Evolutionary conservation across 2,888 invertebrate species (phyloP).

Genomic region (Hemithea aestivaria): DNA sequence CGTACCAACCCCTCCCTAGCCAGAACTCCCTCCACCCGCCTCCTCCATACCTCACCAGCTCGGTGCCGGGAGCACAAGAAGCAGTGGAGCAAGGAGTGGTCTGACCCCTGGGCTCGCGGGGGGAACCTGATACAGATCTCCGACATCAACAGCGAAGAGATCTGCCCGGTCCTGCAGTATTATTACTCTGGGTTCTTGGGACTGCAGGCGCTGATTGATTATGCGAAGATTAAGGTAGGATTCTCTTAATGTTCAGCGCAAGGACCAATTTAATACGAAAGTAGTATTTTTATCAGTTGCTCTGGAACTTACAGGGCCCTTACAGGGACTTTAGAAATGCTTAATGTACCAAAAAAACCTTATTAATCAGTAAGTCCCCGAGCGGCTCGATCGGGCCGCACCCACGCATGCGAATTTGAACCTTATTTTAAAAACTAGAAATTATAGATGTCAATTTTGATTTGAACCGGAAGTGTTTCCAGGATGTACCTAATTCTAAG

Average conservation of each 20-base stretch:
- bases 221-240: conserved; percentile 83
- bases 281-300: too few relatives aligned
- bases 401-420: too few relatives aligned
- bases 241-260: background rate
- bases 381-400: too few relatives aligned
- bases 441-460: too few relatives aligned
- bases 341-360: too few relatives aligned
- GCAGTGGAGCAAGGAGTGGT: conserved; percentile 67
- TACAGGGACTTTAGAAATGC: too few relatives aligned
- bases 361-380: too few relatives aligned
- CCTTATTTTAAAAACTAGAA: too few relatives aligned
- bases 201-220: conserved; percentile 84
- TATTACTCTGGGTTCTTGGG: conserved; percentile 87
- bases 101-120: conserved; percentile 78
- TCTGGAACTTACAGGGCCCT: too few relatives aligned
- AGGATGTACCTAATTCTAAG: too few relatives aligned
- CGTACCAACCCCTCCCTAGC: conserved; percentile 84
- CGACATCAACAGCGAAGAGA: conserved; percentile 83
- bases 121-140: conserved; percentile 66
- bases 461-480: too few relatives aligned
- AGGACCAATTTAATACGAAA: too few relatives aligned
- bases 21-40: conserved; percentile 82
- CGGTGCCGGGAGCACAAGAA: conserved; percentile 82
- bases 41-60: conserved; percentile 82
- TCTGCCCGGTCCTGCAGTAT: conserved; percentile 87